Conservation (phyloP, 2,888 invertebrate species). For the Ormyrus pomaceus region DNA sequence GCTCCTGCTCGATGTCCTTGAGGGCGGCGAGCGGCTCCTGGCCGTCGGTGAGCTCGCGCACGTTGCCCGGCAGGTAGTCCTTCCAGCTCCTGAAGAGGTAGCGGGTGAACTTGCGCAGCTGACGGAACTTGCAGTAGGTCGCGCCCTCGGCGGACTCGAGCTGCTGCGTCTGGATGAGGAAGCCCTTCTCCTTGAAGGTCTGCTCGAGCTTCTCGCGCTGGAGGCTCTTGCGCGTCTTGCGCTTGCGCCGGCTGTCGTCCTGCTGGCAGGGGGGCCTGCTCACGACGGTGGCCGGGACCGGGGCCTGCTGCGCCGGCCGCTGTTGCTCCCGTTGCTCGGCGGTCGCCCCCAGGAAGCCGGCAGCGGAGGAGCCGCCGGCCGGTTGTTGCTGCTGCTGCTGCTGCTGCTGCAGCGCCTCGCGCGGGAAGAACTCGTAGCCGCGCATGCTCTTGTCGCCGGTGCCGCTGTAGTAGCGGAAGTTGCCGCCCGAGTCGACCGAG, state of each 20-base stretch:
- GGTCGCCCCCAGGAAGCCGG: conserved; percentile 75
- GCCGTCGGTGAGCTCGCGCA: conserved; percentile 71
- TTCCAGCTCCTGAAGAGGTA: conserved; percentile 96
- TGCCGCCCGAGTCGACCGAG: conserved; percentile 92
- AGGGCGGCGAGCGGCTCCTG: conserved; percentile 33
- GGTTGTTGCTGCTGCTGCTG: conserved; percentile 62
- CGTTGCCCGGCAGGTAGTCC: conserved; percentile 90
- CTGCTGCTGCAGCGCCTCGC: conserved; percentile 83
- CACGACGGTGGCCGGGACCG: too few species aligned
- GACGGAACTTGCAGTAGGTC: conserved; percentile 94
- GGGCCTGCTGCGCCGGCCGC: background rate
- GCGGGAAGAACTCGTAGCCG: conserved; percentile 86
- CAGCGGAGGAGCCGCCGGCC: conserved; percentile 76
- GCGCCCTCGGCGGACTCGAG: conserved; percentile 94
- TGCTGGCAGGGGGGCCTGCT: conserved; percentile 1
- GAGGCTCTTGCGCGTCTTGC: conserved; percentile 88
- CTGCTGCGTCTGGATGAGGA: conserved; percentile 94
- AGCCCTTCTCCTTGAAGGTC: conserved; percentile 94
- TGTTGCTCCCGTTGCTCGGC: conserved; percentile 74
- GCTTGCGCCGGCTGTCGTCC: conserved; percentile 75
- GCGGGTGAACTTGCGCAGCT: conserved; percentile 92
- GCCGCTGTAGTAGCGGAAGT: conserved; percentile 91
- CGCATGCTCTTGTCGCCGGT: conserved; percentile 88
- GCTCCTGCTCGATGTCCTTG: conserved; percentile 40
- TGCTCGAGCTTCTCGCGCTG: conserved; percentile 93